Evolutionary conservation across 2,113 vertebrate species (phyloP).

Genomic region (Chrysemys picta): DNA sequence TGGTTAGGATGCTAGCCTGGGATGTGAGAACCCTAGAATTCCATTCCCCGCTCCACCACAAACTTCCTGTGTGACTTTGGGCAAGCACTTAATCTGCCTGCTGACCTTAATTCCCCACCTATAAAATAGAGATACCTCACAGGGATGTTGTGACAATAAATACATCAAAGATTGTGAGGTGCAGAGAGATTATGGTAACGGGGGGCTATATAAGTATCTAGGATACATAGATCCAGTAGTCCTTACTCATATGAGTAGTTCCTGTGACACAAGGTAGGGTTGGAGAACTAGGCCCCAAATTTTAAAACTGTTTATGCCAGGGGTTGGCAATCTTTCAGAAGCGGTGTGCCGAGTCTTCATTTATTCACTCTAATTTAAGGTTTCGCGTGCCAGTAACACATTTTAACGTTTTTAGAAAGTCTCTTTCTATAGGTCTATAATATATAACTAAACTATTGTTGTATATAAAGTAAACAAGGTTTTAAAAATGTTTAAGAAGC

Average conservation of each 20-base stretch:
- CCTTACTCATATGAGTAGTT: not conserved
- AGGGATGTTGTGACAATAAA: not conserved
- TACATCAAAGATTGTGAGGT: not conserved
- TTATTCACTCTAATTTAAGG: too few relatives aligned
- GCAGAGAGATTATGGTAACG: not conserved
- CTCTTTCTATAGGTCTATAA: too few relatives aligned
- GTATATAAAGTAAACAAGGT: too few relatives aligned
- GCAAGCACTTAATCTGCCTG: not conserved
- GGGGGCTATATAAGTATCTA: not conserved
- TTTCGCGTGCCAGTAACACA: too few relatives aligned
- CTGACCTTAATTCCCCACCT: not conserved
- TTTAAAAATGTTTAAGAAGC: too few relatives aligned
- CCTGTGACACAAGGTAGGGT: not conserved
- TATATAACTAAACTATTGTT: too few relatives aligned
- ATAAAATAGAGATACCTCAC: not conserved
- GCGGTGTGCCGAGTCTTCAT: too few relatives aligned
- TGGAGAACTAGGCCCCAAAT: not conserved
- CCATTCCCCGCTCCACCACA: not conserved
- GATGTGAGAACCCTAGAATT: too few relatives aligned
- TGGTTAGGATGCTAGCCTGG: too few relatives aligned
- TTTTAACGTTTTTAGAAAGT: too few relatives aligned
- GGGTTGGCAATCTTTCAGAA: too few relatives aligned
- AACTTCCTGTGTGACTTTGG: not conserved
- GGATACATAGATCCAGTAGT: not conserved
- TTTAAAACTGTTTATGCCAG: not conserved